Evolutionary conservation across 30 jellyfish, hydroid and myxozoan species (phyloP).

Genomic region (Clytia hemisphaerica): DNA sequence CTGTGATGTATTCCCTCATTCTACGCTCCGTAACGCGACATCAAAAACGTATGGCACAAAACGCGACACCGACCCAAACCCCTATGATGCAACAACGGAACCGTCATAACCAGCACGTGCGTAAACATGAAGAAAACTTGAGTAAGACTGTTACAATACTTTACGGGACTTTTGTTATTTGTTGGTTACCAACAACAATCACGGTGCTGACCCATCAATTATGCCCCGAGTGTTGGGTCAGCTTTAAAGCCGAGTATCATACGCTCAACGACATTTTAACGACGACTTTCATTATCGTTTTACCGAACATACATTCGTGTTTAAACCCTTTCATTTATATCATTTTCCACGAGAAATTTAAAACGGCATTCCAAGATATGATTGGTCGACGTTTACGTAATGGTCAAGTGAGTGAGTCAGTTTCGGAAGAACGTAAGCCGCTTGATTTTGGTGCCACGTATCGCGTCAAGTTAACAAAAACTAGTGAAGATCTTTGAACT

Average conservation of each 20-base stretch:
- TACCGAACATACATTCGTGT: constrained; percentile 42
- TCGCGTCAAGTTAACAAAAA: no score
- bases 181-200: constrained; percentile 57
- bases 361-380: constrained; percentile 55
- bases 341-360: constrained; percentile 29
- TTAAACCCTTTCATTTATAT: constrained; percentile 57
- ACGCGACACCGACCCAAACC: no score
- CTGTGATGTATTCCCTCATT: constrained; percentile 34
- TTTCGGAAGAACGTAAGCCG: no score
- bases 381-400: no score
- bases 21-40: constrained; percentile 38
- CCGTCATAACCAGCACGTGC: no score
- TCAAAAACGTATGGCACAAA: no score
- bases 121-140: no score
- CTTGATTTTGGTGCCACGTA: no score
- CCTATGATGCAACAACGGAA: no score
- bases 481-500: no score
- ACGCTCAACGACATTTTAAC: constrained; percentile 13
- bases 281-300: constrained; percentile 17
- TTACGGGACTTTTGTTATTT: constrained; percentile 46
- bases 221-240: constrained; percentile 23
- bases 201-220: constrained; percentile 20
- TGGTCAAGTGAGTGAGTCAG: no score
- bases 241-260: background rate
- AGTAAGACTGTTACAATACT: constrained; percentile 32